phyloP scores from a whole-genome alignment of 1,140 invertebrate species.

The Drosophila gunungcola region DNA sequence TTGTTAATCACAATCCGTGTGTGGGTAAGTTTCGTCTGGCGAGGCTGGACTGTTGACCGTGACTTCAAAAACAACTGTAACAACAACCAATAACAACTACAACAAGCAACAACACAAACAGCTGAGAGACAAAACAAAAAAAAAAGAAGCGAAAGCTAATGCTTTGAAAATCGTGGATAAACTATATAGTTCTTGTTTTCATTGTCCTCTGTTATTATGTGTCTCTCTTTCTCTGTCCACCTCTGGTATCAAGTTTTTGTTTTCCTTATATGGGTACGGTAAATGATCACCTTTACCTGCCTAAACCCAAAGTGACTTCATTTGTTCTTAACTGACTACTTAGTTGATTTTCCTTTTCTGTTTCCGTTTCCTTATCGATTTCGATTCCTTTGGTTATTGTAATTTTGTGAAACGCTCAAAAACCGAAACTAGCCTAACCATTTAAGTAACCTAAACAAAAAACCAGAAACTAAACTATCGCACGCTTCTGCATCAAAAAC shows the following conservation, averaged over 20 bases:
- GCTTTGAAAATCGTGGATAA: constrained; percentile 42
- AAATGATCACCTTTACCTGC: constrained; percentile 28
- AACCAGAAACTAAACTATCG: constrained; percentile 74
- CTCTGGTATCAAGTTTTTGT: constrained; percentile 40
- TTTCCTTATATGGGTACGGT: constrained; percentile 15
- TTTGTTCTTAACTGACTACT: constrained; percentile 39
- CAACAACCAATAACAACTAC: constrained; percentile 37
- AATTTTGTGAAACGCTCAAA: constrained; percentile 78
- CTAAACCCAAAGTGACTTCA: constrained; percentile 27
- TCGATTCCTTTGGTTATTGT: constrained; percentile 61
- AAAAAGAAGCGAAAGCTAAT: constrained; percentile 14
- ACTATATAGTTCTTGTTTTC: constrained; percentile 21
- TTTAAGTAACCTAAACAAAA: constrained; percentile 70
- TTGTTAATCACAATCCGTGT: constrained; percentile 95
- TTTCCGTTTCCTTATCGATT: constrained; percentile 31
- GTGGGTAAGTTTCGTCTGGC: constrained; percentile 90
- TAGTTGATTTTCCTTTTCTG: constrained; percentile 17
- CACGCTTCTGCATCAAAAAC: constrained; percentile 83
- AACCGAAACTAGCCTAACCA: constrained; percentile 78
- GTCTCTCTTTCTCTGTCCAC: constrained; percentile 49
- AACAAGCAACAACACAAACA: constrained; percentile 60
- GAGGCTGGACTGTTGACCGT: constrained; percentile 30
- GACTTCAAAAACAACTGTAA: constrained; percentile 31
- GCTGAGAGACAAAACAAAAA: constrained; percentile 31
- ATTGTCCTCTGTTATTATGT: constrained; percentile 47